Conservation (phyloP, 1,140 invertebrate genomes). For the Octopus bimaculoides region DNA sequence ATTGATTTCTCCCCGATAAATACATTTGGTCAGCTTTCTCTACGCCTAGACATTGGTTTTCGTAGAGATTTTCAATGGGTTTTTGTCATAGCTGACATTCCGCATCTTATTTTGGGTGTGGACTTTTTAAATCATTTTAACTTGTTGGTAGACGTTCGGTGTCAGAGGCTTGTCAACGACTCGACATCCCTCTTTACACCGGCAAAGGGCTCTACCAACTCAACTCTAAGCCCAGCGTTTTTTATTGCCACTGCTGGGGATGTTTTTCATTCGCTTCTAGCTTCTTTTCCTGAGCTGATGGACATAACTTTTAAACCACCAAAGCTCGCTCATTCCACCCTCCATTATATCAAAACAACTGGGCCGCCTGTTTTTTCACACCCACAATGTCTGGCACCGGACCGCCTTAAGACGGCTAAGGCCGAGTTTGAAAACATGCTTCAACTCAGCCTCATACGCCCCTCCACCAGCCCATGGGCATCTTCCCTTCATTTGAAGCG, state of each 20-base stretch:
- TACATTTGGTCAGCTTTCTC: background rate
- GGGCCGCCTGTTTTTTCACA: background rate
- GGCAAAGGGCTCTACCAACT: no score
- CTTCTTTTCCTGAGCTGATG: no score
- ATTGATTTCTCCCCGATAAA: background rate
- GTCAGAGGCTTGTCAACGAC: background rate
- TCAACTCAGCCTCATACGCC: background rate
- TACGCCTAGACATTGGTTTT: background rate
- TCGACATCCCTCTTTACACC: no score
- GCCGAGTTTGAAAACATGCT: background rate
- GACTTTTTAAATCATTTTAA: no score
- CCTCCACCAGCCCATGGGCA: background rate
- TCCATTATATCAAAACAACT: no score
- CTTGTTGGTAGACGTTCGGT: background rate
- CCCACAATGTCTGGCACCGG: background rate
- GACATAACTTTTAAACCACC: no score
- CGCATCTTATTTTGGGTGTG: background rate
- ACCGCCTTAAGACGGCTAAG: background rate
- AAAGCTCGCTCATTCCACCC: background rate
- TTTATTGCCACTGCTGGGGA: no score
- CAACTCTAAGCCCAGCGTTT: no score
- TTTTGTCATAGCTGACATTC: background rate
- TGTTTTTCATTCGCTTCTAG: no score
- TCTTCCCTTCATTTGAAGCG: background rate
- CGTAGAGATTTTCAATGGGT: background rate